A percentile compares a stretch with the other conserved stretches of the same genome.
These are phyloP conservation scores for Melanostoma mellinum DNA, from an alignment of 2,888 invertebrate species.

Conservation along the genomic window DNA sequence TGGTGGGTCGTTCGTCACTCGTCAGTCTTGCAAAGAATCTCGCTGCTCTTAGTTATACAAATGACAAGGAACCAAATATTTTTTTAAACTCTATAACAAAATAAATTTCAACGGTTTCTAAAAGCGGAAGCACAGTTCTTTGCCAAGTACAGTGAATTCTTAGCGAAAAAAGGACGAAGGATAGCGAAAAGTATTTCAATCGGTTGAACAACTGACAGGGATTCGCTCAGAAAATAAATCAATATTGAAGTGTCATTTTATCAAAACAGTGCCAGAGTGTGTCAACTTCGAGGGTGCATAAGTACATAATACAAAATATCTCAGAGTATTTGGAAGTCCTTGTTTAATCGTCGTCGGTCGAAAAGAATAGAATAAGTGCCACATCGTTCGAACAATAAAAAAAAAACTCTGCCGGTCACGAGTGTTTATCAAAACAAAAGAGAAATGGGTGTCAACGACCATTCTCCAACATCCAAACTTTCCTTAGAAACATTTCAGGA, in stretches of 20 bases:
- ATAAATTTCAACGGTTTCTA: conserved; percentile 9
- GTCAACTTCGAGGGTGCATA: neutral
- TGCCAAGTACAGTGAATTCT: conserved; percentile 29
- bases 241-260: conserved; percentile 55
- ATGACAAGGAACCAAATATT: conserved; percentile 1
- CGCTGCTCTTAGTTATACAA: conserved; percentile 27
- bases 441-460: conserved; percentile 74
- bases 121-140: conserved; percentile 6
- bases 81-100: conserved; percentile 14
- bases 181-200: neutral
- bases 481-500: conserved; percentile 84
- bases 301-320: too few species aligned
- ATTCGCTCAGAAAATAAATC: conserved; percentile 45
- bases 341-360: too few species aligned
- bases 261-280: conserved; percentile 15
- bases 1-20: too few species aligned
- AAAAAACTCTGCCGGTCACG: too few species aligned
- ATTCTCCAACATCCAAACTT: conserved; percentile 76
- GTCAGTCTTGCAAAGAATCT: conserved; percentile 61
- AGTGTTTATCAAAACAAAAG: neutral
- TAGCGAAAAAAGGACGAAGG: neutral
- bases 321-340: neutral
- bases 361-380: too few species aligned
- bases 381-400: too few species aligned
- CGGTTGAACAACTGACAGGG: conserved; percentile 5